A percentile compares a stretch with the other conserved stretches of the same genome.
Conservation (phyloP, 2,888 invertebrate genomes). For the Chromoteleia sp. region DNA sequence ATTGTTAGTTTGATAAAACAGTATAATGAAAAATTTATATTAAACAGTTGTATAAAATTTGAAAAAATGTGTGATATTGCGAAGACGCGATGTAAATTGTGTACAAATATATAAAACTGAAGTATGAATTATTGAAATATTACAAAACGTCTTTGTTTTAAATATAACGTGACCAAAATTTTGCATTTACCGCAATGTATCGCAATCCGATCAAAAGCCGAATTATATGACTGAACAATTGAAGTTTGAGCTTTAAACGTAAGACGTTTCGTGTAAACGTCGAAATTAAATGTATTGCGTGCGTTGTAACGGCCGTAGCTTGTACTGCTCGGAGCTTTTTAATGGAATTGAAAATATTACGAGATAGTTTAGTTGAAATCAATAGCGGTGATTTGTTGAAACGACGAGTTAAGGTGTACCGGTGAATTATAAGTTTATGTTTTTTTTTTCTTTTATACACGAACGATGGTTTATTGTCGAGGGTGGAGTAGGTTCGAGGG, state of each 20-base stretch:
- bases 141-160: too few relatives aligned
- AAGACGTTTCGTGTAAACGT: slow-evolving; percentile 40
- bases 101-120: too few relatives aligned
- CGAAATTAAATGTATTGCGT: slow-evolving; percentile 48
- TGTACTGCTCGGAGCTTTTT: slow-evolving; percentile 28
- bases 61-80: too few relatives aligned
- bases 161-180: too few relatives aligned
- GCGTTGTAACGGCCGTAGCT: slow-evolving; percentile 22
- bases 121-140: too few relatives aligned
- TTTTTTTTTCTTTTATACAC: slow-evolving; percentile 44
- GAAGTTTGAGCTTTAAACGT: slow-evolving; percentile 18
- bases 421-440: slow-evolving; percentile 45
- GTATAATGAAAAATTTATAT: too few relatives aligned
- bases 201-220: neutral
- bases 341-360: slow-evolving; percentile 52
- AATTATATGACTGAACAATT: slow-evolving; percentile 11
- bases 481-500: slow-evolving; percentile 5
- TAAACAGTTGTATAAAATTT: too few relatives aligned
- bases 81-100: too few relatives aligned
- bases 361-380: slow-evolving; percentile 51
- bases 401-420: slow-evolving; percentile 41
- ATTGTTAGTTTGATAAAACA: too few relatives aligned
- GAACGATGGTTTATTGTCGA: slow-evolving; percentile 36
- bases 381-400: slow-evolving; percentile 54
- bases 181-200: too few relatives aligned